Conservation (phyloP, 1,140 invertebrate species). For the Myzus persicae region DNA sequence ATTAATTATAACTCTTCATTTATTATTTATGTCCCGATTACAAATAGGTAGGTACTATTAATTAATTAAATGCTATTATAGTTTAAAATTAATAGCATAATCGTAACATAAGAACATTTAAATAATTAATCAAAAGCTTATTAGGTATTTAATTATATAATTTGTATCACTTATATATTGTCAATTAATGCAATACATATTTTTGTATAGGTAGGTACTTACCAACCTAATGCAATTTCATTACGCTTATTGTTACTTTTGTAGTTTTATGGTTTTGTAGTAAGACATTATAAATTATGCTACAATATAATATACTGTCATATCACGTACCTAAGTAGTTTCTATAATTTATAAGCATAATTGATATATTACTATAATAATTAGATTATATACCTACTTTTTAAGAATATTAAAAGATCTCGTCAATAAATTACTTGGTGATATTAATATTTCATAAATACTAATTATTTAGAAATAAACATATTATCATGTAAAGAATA, state of each 20-base stretch:
- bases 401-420: neutral
- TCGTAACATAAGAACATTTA: neutral
- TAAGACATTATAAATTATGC: neutral
- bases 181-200: neutral
- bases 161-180: neutral
- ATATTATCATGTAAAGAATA: neutral
- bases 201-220: neutral
- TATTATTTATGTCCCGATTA: neutral
- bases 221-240: neutral
- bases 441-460: neutral
- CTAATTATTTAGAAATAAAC: neutral
- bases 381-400: neutral
- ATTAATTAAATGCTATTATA: neutral
- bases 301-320: neutral
- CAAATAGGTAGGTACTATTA: conserved; percentile 20
- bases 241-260: neutral
- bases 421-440: neutral
- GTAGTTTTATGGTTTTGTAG: neutral
- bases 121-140: conserved; percentile 16
- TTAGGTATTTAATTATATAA: neutral
- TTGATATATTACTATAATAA: neutral
- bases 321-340: neutral
- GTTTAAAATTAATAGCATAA: neutral
- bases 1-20: neutral
- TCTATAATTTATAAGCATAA: neutral